Evolutionary conservation across 1,140 invertebrate species (phyloP).

Genomic region (Nephila pilipes): DNA sequence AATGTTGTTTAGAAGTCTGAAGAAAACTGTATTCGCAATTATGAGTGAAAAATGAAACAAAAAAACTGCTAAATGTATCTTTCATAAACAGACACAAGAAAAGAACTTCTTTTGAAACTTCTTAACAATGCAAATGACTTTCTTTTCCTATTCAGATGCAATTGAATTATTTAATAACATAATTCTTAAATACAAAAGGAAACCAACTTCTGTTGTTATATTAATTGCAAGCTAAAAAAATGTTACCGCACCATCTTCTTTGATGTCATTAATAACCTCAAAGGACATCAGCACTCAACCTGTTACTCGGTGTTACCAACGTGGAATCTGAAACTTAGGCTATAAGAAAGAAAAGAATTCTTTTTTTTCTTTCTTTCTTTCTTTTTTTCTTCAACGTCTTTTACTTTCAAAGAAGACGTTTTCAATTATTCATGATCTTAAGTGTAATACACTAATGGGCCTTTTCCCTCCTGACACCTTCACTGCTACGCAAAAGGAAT

Average conservation of each 20-base stretch:
- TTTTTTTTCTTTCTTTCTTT: not conserved
- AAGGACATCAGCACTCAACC: not conserved
- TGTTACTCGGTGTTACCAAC: not conserved
- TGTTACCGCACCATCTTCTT: not conserved
- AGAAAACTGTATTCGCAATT: too few species aligned
- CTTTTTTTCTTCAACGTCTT: not conserved
- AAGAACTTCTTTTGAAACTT: too few species aligned
- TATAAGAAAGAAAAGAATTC: not conserved
- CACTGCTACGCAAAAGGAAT: not conserved
- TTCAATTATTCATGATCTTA: constrained; percentile 27
- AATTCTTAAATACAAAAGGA: not conserved
- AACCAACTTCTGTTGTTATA: not conserved
- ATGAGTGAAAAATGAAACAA: too few species aligned
- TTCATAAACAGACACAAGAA: too few species aligned
- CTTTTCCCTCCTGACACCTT: not conserved
- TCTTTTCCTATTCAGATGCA: not conserved
- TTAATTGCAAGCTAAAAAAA: not conserved
- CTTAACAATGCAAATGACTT: not conserved
- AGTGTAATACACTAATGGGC: constrained; percentile 20
- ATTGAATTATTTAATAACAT: not conserved
- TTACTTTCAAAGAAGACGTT: not conserved
- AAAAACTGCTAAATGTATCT: too few species aligned
- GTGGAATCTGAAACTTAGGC: not conserved
- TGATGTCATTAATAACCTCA: not conserved
- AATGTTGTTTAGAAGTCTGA: too few species aligned